Base-by-base conservation (phyloP, 2,113 vertebrate species). In the Mirounga angustirostris region DNA sequence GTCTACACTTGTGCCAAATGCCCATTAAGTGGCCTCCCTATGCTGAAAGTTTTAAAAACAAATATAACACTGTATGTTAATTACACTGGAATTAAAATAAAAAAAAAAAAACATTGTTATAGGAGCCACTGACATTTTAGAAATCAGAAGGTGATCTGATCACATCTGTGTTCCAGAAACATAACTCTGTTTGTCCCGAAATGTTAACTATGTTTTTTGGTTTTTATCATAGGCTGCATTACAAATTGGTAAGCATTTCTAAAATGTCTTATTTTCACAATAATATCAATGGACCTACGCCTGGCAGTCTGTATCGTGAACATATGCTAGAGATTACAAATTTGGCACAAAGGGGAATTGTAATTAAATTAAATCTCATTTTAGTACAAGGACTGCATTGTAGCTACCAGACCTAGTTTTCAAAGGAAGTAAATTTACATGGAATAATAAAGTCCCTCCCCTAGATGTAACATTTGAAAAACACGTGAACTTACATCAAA, bases 41-140 rank as follows among this genome's bases (percentile, higher is more conserved):
- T 50, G 69, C 80, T 97, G 26, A 91, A 96, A 94, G 81, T 93
- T 97, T 95, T 93, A 73, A 90, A 96, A 92, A 92, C 1, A 3
- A 76, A 30, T 50, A 78, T 46, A 30, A 78, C 74, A 78, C 74
- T 10, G 14, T 50, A 78, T 78, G 74, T 78, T 78, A 50, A 78
- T 43, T 78, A 50, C 43, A 50, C 43, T 76, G 74, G 14, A 76
- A 76, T 78, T 50, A 46, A 28, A 76, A 43, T 36, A 7, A 36
- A 46, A 46, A 46, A 30, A 63, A 74, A 43, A 43, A 18, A 26
- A 26, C 67, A 82, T 95, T 78, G 52, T 58, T 82, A 13, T 30
- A 88, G 40, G 56, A 93, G 58, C 73, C 28, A 74, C 19, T 81
- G 58, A 94, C 30, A 73, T 58, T 76, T 94, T 86, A 43, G 84